Percentiles rank a stretch among this genome's conserved stretches.
Conservation (phyloP, 2,113 vertebrate species). For the Pterocles orientalis region DNA sequence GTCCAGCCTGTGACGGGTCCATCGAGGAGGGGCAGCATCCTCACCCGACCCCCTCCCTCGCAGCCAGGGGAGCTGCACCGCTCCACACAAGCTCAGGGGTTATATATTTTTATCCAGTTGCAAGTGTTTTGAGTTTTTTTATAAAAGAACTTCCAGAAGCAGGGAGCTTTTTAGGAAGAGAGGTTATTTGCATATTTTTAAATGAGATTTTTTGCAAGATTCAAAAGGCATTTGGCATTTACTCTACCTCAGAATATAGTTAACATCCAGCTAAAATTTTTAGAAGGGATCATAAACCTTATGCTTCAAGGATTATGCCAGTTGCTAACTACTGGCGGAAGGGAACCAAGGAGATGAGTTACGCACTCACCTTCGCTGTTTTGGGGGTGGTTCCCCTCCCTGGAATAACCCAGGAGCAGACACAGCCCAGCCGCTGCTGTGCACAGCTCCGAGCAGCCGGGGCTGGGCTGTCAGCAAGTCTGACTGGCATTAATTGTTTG, state of each 20-base stretch:
- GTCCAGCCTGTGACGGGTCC: neutral
- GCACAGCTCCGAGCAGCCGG: neutral
- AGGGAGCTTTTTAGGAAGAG: neutral
- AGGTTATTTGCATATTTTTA: neutral
- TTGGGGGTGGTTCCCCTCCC: neutral
- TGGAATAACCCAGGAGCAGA: neutral
- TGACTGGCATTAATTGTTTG: neutral
- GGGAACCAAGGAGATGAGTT: neutral
- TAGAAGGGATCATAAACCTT: conserved; percentile 6
- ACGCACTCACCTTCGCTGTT: neutral
- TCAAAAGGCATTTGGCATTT: conserved; percentile 23
- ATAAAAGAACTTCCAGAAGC: neutral
- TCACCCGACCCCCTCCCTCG: neutral
- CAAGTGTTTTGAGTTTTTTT: neutral
- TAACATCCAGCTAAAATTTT: conserved; percentile 8
- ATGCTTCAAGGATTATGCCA: neutral
- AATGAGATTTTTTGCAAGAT: neutral
- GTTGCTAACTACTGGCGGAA: neutral
- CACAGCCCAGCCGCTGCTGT: rapidly evolving
- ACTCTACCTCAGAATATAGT: neutral
- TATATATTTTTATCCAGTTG: neutral
- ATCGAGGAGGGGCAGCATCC: neutral
- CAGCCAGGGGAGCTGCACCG: neutral
- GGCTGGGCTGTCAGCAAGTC: neutral
- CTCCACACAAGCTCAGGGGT: neutral